Percentiles rank a stretch among this genome's conserved stretches.
Conservation (phyloP, 2,888 invertebrate genomes). For the Galerucella pusilla region DNA sequence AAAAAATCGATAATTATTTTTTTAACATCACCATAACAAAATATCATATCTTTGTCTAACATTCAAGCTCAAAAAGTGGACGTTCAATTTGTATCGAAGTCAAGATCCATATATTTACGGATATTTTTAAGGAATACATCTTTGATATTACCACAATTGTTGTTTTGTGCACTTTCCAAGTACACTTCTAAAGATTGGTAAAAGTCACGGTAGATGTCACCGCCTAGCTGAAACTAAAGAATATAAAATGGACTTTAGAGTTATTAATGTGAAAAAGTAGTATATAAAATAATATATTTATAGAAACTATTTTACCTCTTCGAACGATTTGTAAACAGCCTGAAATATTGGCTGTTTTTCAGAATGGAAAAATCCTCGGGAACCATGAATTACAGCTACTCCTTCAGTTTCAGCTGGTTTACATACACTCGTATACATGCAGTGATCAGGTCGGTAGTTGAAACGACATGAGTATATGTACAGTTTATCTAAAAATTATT, state of each 20-base stretch:
- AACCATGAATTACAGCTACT: slow-evolving; percentile 89
- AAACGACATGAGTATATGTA: slow-evolving; percentile 85
- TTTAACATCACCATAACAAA: neutral
- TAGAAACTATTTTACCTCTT: slow-evolving; percentile 64
- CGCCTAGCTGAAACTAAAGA: slow-evolving; percentile 74
- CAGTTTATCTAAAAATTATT: slow-evolving; percentile 73
- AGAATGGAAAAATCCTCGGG: slow-evolving; percentile 86
- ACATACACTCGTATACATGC: slow-evolving; percentile 94
- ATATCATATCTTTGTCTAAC: neutral
- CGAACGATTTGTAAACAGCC: slow-evolving; percentile 74
- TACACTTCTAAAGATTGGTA: slow-evolving; percentile 70
- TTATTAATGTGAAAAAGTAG: neutral
- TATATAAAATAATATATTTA: neutral
- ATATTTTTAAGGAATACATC: slow-evolving; percentile 67
- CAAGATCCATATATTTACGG: slow-evolving; percentile 61
- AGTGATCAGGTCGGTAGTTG: slow-evolving; percentile 95
- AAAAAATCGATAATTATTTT: neutral
- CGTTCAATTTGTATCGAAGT: slow-evolving; percentile 53
- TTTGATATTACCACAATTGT: slow-evolving; percentile 75
- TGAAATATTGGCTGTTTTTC: slow-evolving; percentile 88
- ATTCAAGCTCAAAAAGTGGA: slow-evolving; percentile 21
- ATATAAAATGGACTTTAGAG: neutral
- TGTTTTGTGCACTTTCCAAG: slow-evolving; percentile 67
- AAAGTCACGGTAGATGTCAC: slow-evolving; percentile 73
- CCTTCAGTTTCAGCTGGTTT: slow-evolving; percentile 72